A percentile compares a stretch with the other conserved stretches of the same genome.
Evolutionary conservation across 2,888 invertebrate species (phyloP).

Genomic region (Ischnus inquisitorius): DNA sequence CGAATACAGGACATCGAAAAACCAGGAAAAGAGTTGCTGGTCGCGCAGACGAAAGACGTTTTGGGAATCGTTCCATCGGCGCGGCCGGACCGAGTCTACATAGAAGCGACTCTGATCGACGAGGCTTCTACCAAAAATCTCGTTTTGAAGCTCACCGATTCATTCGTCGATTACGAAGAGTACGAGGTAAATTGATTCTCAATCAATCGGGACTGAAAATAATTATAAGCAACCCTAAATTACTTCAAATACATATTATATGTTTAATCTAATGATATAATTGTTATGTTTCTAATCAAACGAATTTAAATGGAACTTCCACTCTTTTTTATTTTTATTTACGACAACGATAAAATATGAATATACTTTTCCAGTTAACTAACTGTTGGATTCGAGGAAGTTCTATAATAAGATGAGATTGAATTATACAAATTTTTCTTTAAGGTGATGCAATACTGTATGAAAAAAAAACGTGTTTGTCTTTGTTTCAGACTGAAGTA

Average conservation of each 20-base stretch:
- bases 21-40: constrained; percentile 52
- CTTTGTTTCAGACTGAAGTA: constrained; percentile 49
- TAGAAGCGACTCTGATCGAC: constrained; percentile 26
- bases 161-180: constrained; percentile 69
- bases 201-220: no score
- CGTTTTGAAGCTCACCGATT: constrained; percentile 62
- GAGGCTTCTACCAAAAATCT: background rate
- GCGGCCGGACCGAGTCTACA: constrained; percentile 23
- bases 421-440: background rate
- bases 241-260: no score
- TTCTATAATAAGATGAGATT: no score
- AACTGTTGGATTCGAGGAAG: no score
- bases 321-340: no score
- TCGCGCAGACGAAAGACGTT: constrained; percentile 32
- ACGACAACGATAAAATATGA: no score
- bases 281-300: no score
- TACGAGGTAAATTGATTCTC: constrained; percentile 64
- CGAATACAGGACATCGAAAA: constrained; percentile 50
- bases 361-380: no score
- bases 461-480: background rate
- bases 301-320: no score
- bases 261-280: no score
- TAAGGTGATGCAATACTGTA: no score
- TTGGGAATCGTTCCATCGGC: constrained; percentile 10
- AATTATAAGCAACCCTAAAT: no score